phyloP scores from a whole-genome alignment of 37 sponge, comb jelly and placozoan species.

The Beroe ovata region DNA sequence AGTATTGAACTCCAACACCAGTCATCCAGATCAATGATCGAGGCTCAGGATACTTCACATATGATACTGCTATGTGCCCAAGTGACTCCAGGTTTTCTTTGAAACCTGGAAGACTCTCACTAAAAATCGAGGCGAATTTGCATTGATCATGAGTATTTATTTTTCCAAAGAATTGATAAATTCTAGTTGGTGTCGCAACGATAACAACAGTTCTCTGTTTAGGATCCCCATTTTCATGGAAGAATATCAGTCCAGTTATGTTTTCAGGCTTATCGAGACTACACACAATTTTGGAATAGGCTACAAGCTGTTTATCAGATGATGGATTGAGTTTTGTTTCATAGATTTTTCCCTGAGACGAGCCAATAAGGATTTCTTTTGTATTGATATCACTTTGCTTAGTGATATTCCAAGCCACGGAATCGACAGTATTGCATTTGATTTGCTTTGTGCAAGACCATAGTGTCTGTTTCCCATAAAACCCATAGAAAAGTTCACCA shows the following conservation, averaged over 20 bases:
- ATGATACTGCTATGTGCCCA: constrained; percentile 9
- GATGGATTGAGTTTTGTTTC: constrained; percentile 75
- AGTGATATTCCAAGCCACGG: constrained; percentile 83
- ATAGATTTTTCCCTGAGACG: constrained; percentile 70
- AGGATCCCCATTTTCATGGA: constrained; percentile 55
- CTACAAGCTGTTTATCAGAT: constrained; percentile 46
- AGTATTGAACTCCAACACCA: constrained; percentile 45
- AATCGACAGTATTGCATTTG: constrained; percentile 75
- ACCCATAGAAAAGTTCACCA: constrained; percentile 77
- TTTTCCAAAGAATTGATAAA: constrained; percentile 88
- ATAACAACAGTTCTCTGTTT: constrained; percentile 41
- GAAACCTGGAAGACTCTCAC: constrained; percentile 41
- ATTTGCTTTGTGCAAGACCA: constrained; percentile 45
- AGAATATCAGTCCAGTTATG: constrained; percentile 70
- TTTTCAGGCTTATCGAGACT: constrained; percentile 70
- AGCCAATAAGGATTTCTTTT: constrained; percentile 86
- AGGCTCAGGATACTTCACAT: constrained; percentile 38
- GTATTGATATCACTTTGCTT: constrained; percentile 78
- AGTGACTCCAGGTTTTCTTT: constrained; percentile 25
- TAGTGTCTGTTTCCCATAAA: constrained; percentile 67
- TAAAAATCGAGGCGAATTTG: constrained; percentile 15
- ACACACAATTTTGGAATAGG: constrained; percentile 65
- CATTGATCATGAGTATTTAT: constrained; percentile 6
- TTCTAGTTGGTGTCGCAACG: constrained; percentile 71
- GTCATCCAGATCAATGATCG: constrained; percentile 39